Evolutionary conservation across 2,888 invertebrate genomes (phyloP).

Genomic region (Gasteruption jaculator): DNA sequence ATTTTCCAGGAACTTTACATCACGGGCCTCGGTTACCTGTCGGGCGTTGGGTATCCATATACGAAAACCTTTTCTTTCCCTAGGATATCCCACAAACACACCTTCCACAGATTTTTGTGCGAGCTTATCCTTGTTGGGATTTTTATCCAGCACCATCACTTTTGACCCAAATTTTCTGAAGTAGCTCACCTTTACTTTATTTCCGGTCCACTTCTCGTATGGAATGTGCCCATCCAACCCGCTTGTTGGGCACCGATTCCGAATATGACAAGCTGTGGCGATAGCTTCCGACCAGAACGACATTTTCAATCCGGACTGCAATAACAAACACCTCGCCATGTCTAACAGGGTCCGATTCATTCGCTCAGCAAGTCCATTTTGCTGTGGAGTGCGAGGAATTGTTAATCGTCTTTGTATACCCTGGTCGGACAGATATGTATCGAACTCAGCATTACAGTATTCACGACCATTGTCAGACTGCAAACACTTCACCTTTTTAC

Average conservation of each 20-base stretch:
- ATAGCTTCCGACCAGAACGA: too few relatives aligned
- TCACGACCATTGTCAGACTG: too few relatives aligned
- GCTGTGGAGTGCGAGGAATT: too few relatives aligned
- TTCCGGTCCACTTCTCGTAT: too few relatives aligned
- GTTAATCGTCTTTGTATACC: too few relatives aligned
- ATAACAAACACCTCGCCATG: too few relatives aligned
- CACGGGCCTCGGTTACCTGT: conserved; percentile 8
- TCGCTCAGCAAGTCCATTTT: too few relatives aligned
- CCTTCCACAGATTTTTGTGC: conserved; percentile 12
- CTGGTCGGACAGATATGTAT: too few relatives aligned
- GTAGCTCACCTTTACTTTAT: conserved; percentile 5
- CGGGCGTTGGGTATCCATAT: conserved; percentile 13
- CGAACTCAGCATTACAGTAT: too few relatives aligned
- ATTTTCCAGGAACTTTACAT: conserved; percentile 4
- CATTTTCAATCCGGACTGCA: too few relatives aligned
- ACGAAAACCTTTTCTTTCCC: conserved; percentile 15
- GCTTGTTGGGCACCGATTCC: conserved; percentile 19
- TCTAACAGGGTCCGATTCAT: too few relatives aligned
- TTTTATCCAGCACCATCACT: conserved; percentile 10
- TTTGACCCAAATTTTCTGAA: conserved; percentile 11
- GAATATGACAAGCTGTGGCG: conserved; percentile 20
- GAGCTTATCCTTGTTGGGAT: conserved; percentile 12
- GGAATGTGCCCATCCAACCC: conserved; percentile 14
- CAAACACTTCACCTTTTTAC: too few relatives aligned
- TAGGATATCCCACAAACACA: conserved; percentile 16